A percentile compares a stretch with the other conserved stretches of the same genome.
phyloP scores from a whole-genome alignment of 2,113 vertebrate genomes.

The Vombatus ursinus region DNA sequence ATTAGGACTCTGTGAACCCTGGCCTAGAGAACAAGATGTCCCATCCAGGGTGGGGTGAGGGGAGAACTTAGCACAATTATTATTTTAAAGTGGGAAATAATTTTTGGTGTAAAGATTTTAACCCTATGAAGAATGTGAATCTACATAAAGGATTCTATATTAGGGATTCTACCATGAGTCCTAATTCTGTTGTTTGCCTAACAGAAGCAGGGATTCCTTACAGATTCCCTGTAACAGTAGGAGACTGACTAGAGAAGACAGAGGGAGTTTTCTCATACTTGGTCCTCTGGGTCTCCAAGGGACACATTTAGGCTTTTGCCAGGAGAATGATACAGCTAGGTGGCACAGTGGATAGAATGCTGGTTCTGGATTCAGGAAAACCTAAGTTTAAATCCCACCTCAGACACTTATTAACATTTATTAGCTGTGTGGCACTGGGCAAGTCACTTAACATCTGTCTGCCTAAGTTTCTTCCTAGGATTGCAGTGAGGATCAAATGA shows the following conservation, averaged over 20 bases:
- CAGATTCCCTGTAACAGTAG: background rate
- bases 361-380: background rate
- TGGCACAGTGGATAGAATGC: background rate
- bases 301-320: background rate
- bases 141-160: background rate
- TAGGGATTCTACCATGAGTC: background rate
- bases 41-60: background rate
- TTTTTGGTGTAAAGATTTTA: background rate
- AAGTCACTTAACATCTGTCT: background rate
- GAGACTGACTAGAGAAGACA: background rate
- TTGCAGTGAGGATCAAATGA: background rate
- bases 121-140: background rate
- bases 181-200: background rate
- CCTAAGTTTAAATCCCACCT: background rate
- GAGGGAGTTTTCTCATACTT: background rate
- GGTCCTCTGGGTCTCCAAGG: background rate
- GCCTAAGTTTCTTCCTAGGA: background rate
- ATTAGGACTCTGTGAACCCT: background rate
- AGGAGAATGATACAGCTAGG: background rate
- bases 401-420: background rate
- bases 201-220: background rate
- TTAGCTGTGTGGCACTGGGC: background rate
- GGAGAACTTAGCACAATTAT: too few relatives aligned
- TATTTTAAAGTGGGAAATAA: background rate
- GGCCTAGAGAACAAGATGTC: background rate